Base-by-base conservation (phyloP, 2,797 vertebrate genomes). In the Rhinoraja longicauda region DNA sequence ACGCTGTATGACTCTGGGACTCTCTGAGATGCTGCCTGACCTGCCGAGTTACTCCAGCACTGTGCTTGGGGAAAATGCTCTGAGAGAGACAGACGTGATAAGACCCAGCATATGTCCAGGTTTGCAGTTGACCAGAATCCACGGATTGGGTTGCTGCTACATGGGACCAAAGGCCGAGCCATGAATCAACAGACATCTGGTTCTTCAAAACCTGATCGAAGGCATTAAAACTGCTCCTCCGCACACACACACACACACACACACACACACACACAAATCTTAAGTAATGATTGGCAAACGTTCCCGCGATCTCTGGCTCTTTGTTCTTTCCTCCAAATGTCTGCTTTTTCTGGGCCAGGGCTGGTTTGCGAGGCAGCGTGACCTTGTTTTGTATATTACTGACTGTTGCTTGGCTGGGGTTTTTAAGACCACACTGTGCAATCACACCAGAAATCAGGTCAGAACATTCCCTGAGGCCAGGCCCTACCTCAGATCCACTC, bases 331-430 rank as follows among this genome's bases (percentile, higher is more conserved):
- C 62, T 36, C 64, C 67, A 39, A 62, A n/a, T 29, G 79, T 53
- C 76, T 53, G 62, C 59, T 88, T n/a, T 67, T n/a, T 36, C n/a
- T 32, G n/a, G n/a, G 84, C 88, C 62, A 64, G 59, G 21, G n/a
- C 29, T 36, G 84, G 32, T 88, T 32, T 67, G n/a, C 67, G 84
- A 88, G 84, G 9, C 84, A 67, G 62, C 62, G n/a, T 88, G 84
- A 88, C 62, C 84, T n/a, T 88, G 84, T 32, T 88, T 88, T n/a
- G 84, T 88, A 32, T 36, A 88, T n/a, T 17, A 36, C 64, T 88
- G n/a, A 67, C 84, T 67, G 17, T 88, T 88, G 84, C 62, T 88
- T 88, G 84, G 59, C 84, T 64, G 19, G n/a, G 45, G 19, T 5
- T 19, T 88, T 88, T 67, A 67, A 88, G 84, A 88, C 17, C 57